Conservation (phyloP, 2,888 invertebrate species). For the Nomada fabriciana region DNA sequence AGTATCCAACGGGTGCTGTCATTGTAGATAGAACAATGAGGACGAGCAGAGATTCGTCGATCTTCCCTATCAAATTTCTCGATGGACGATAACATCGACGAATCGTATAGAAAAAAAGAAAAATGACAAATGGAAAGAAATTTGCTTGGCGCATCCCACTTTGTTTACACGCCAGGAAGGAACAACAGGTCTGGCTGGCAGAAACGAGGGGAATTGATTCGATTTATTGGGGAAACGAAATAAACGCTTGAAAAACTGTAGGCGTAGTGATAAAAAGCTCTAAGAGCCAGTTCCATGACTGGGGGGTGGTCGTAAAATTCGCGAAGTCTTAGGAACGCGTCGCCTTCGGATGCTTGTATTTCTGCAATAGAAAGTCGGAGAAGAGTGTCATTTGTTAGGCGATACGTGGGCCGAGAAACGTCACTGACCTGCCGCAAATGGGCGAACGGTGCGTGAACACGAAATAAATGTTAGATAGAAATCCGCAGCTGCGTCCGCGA, state of each 20-base stretch:
- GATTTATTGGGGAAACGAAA: conserved; percentile 25
- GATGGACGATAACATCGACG: background rate
- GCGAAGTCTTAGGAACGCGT: conserved; percentile 29
- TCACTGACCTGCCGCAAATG: conserved; percentile 71
- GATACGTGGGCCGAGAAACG: conserved; percentile 67
- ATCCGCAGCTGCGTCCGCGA: conserved; percentile 64
- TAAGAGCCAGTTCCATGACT: background rate
- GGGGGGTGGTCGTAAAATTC: conserved; percentile 46
- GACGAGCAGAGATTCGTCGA: background rate
- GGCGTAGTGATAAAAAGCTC: conserved; percentile 9
- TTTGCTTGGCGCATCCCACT: too few relatives aligned
- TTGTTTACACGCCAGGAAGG: background rate
- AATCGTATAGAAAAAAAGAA: too few relatives aligned
- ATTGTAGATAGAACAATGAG: conserved; percentile 38
- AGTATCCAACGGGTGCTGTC: conserved; percentile 52
- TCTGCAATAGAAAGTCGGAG: conserved; percentile 12
- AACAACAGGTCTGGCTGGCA: background rate
- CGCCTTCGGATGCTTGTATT: conserved; percentile 13
- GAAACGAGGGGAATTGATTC: background rate
- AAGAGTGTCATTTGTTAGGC: conserved; percentile 47
- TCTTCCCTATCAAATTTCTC: conserved; percentile 30
- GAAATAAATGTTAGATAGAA: conserved; percentile 69
- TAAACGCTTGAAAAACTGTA: conserved; percentile 52
- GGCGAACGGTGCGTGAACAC: conserved; percentile 61
- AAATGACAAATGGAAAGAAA: background rate